These are phyloP conservation scores for Microplitis demolitor DNA, from an alignment of 1,140 invertebrate species.

Conservation along the genomic window DNA sequence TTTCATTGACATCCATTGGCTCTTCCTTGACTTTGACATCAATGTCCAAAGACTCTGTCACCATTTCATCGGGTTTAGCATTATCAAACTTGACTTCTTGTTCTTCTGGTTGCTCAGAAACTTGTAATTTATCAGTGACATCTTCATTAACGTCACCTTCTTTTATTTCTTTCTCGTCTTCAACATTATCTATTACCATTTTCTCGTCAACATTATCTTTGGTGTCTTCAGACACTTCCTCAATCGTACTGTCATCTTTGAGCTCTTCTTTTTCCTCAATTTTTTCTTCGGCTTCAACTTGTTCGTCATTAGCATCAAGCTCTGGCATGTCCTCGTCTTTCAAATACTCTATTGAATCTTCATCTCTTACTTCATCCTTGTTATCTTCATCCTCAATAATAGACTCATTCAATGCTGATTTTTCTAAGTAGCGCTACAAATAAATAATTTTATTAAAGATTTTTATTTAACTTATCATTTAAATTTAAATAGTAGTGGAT, in stretches of 20 bases:
- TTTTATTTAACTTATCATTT: neutral
- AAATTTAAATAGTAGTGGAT: neutral
- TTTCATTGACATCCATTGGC: slow-evolving; percentile 48
- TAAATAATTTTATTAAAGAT: slow-evolving; percentile 4
- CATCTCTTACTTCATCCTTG: too few relatives aligned
- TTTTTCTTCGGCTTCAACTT: slow-evolving; percentile 32
- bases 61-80: neutral
- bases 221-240: slow-evolving; percentile 38
- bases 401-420: slow-evolving; percentile 35
- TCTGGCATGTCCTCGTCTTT: neutral
- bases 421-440: slow-evolving; percentile 44
- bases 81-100: neutral
- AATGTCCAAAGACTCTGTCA: slow-evolving; percentile 44
- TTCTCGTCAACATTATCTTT: slow-evolving; percentile 22
- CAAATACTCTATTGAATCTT: too few relatives aligned
- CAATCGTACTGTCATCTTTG: slow-evolving; percentile 55
- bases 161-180: neutral
- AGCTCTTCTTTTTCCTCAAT: slow-evolving; percentile 30
- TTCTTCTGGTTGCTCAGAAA: neutral
- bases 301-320: slow-evolving; percentile 30
- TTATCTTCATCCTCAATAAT: too few relatives aligned
- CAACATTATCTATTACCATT: neutral
- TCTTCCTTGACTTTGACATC: slow-evolving; percentile 66
- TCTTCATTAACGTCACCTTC: slow-evolving; percentile 42
- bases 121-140: slow-evolving; percentile 7